These are phyloP conservation scores for Apamea anceps DNA, from an alignment of 2,888 invertebrate species.

Conservation along the genomic window DNA sequence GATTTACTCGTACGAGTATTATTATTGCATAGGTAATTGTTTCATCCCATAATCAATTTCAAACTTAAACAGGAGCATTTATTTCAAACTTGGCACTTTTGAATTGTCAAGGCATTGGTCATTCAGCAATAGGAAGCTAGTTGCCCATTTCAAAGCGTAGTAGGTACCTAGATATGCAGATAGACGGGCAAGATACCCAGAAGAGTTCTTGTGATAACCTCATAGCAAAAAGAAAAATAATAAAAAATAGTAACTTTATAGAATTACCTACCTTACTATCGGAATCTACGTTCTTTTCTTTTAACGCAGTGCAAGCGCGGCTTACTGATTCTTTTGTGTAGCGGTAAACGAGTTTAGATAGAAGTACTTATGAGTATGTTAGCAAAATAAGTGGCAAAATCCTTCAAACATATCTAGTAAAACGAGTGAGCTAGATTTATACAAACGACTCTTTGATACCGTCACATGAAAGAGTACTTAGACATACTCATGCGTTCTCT, in stretches of 20 bases:
- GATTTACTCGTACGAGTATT: neutral
- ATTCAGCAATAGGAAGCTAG: too few species aligned
- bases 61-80: too few species aligned
- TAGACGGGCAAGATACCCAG: too few species aligned
- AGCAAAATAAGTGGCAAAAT: neutral
- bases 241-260: too few species aligned
- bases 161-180: too few species aligned
- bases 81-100: too few species aligned
- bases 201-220: neutral
- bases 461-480: slow-evolving; percentile 27
- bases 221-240: neutral
- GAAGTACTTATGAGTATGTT: neutral
- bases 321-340: neutral
- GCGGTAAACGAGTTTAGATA: slow-evolving; percentile 2
- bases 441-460: slow-evolving; percentile 39
- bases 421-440: slow-evolving; percentile 5
- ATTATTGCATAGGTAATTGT: neutral
- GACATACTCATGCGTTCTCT: neutral
- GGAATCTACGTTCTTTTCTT: neutral
- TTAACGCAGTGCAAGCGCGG: neutral
- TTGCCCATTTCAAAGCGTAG: too few species aligned
- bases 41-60: neutral
- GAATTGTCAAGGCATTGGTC: too few species aligned
- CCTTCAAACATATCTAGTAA: neutral
- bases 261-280: too few species aligned